These are phyloP conservation scores for Ceratina calcarata DNA, from an alignment of 1,140 invertebrate genomes.

Conservation along the genomic window DNA sequence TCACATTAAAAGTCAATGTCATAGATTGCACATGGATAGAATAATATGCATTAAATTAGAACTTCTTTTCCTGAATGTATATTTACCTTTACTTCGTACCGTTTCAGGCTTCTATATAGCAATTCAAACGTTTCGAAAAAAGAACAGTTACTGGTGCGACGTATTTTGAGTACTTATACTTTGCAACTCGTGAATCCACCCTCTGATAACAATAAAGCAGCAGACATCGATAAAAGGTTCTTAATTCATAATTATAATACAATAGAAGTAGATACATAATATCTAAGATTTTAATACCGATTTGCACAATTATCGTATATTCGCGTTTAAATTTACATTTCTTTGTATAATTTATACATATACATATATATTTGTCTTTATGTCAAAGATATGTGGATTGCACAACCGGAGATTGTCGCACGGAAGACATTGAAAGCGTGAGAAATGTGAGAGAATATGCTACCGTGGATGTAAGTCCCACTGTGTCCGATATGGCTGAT, in stretches of 20 bases:
- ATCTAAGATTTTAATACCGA: background rate
- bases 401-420: conserved; percentile 19
- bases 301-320: background rate
- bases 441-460: conserved; percentile 44
- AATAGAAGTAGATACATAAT: too few relatives aligned
- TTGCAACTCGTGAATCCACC: conserved; percentile 52
- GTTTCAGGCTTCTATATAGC: conserved; percentile 75
- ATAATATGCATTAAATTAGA: conserved; percentile 18
- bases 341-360: conserved; percentile 18
- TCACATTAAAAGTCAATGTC: conserved; percentile 22
- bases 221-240: conserved; percentile 55
- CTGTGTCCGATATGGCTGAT: conserved; percentile 80
- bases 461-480: conserved; percentile 44
- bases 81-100: conserved; percentile 1
- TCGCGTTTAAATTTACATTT: background rate
- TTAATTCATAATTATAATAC: conserved; percentile 25
- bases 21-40: conserved; percentile 20
- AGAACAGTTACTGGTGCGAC: conserved; percentile 68
- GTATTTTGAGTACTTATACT: conserved; percentile 61
- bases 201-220: conserved; percentile 50
- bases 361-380: conserved; percentile 14
- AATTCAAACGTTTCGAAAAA: conserved; percentile 71
- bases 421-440: background rate
- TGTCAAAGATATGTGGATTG: conserved; percentile 55
- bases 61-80: background rate